Evolutionary conservation across 2,888 invertebrate genomes (phyloP).

Genomic region (Hirtodrosophila duncani): DNA sequence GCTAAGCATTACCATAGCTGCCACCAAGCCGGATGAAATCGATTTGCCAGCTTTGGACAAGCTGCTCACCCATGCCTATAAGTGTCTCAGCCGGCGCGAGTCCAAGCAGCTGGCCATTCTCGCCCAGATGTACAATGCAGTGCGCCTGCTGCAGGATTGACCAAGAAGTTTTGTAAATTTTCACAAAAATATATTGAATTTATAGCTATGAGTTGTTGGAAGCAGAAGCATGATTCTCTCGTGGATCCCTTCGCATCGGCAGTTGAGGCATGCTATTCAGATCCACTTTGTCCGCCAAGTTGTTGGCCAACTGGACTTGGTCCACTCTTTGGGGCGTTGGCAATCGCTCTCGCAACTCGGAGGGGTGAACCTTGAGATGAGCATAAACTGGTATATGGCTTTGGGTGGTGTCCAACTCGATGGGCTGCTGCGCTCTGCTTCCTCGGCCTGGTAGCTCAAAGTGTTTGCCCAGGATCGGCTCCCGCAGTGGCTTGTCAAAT

Average conservation of each 20-base stretch:
- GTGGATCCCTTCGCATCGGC: no score
- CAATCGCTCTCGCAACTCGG: slow-evolving; percentile 81
- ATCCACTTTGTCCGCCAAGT: no score
- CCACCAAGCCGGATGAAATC: slow-evolving; percentile 71
- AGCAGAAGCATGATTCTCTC: neutral
- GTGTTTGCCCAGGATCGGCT: slow-evolving; percentile 82
- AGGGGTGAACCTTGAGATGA: slow-evolving; percentile 82
- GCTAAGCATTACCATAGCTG: slow-evolving; percentile 62
- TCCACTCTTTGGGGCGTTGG: no score
- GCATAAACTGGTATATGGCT: slow-evolving; percentile 84
- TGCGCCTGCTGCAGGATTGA: slow-evolving; percentile 70
- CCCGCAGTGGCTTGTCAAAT: slow-evolving; percentile 80
- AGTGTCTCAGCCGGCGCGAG: slow-evolving; percentile 77
- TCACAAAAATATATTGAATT: neutral
- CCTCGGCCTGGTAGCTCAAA: slow-evolving; percentile 80
- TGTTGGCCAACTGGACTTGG: no score
- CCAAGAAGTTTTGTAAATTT: slow-evolving; percentile 17
- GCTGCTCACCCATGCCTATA: slow-evolving; percentile 77
- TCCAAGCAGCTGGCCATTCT: slow-evolving; percentile 77
- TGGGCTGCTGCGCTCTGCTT: slow-evolving; percentile 75
- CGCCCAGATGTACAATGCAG: slow-evolving; percentile 80
- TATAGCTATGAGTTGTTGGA: neutral
- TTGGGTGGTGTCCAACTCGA: slow-evolving; percentile 82
- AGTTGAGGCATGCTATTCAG: no score
- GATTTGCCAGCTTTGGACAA: slow-evolving; percentile 73